A percentile compares a stretch with the other conserved stretches of the same genome.
Evolutionary conservation across 2,113 vertebrate species (phyloP).

Genomic region (Junco hyemalis): DNA sequence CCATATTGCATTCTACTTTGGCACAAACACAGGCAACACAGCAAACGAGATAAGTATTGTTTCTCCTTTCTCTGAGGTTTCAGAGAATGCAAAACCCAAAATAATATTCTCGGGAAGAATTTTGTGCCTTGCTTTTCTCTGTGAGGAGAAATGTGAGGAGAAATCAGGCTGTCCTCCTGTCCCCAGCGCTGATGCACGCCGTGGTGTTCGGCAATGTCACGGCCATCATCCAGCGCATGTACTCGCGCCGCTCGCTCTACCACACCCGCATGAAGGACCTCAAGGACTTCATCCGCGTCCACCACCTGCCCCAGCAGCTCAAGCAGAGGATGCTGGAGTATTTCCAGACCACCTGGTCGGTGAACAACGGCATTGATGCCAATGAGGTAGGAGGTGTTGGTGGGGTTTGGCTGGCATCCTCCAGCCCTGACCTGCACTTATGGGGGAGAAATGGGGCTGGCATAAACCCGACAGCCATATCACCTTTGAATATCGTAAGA

Average conservation of each 20-base stretch:
- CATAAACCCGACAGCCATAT: no score
- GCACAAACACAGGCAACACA: no score
- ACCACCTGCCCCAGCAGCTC: constrained; percentile 91
- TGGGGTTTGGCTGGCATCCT: accelerated
- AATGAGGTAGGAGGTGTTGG: constrained; percentile 81
- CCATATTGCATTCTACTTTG: no score
- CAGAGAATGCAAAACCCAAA: no score
- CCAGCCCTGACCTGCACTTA: accelerated
- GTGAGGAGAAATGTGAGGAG: no score
- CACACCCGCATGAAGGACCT: constrained; percentile 97
- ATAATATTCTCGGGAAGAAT: no score
- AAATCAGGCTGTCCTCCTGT: background rate
- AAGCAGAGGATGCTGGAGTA: constrained; percentile 97
- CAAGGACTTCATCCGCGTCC: constrained; percentile 94
- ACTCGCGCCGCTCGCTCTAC: constrained; percentile 93
- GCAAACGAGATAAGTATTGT: no score
- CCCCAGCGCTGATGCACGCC: constrained; percentile 91
- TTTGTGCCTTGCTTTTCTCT: no score
- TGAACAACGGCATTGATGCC: constrained; percentile 94
- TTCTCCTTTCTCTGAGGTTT: no score
- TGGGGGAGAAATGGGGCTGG: no score
- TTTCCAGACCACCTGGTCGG: constrained; percentile 97
- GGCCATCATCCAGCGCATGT: constrained; percentile 98
- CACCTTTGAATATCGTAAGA: no score
- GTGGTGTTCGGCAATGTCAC: constrained; percentile 97